phyloP scores from a whole-genome alignment of 2,113 vertebrate genomes.

The Lipophrys pholis region DNA sequence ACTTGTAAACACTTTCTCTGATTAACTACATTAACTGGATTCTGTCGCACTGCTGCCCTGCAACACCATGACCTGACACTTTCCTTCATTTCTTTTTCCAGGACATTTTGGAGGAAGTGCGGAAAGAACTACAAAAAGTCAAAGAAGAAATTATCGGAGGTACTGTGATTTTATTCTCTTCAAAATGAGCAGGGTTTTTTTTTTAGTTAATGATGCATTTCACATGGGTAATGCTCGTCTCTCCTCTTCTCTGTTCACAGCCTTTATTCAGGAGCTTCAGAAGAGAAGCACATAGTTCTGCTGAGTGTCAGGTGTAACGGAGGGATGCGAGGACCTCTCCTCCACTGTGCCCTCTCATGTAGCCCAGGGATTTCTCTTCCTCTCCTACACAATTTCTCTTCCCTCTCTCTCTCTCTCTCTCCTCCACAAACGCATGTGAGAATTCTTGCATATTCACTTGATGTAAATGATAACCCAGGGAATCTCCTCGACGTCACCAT shows the following conservation, averaged over 20 bases:
- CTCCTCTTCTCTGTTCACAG: conserved; percentile 67
- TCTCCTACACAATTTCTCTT: conserved; percentile 52
- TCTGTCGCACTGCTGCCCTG: too few relatives aligned
- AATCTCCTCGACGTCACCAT: conserved; percentile 51
- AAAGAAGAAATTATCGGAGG: conserved; percentile 95
- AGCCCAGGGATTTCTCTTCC: conserved; percentile 81
- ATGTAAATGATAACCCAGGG: conserved; percentile 69
- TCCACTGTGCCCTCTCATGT: conserved; percentile 62
- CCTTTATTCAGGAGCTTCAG: conserved; percentile 90
- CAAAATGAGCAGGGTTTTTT: neutral
- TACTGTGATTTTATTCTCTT: conserved; percentile 31
- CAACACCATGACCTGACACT: neutral
- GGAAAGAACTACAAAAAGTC: conserved; percentile 92
- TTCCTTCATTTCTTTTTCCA: conserved; percentile 59
- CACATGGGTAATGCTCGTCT: neutral
- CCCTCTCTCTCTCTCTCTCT: conserved; percentile 20
- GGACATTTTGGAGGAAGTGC: conserved; percentile 93
- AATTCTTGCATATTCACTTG: conserved; percentile 63
- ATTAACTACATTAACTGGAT: neutral
- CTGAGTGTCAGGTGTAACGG: conserved; percentile 53
- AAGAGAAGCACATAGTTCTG: conserved; percentile 88
- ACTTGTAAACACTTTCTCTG: neutral
- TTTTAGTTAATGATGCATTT: too few relatives aligned
- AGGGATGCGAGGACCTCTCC: conserved; percentile 60
- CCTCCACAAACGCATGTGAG: conserved; percentile 56